phyloP scores from a whole-genome alignment of 2,113 vertebrate genomes.

The Sturnira hondurensis region DNA sequence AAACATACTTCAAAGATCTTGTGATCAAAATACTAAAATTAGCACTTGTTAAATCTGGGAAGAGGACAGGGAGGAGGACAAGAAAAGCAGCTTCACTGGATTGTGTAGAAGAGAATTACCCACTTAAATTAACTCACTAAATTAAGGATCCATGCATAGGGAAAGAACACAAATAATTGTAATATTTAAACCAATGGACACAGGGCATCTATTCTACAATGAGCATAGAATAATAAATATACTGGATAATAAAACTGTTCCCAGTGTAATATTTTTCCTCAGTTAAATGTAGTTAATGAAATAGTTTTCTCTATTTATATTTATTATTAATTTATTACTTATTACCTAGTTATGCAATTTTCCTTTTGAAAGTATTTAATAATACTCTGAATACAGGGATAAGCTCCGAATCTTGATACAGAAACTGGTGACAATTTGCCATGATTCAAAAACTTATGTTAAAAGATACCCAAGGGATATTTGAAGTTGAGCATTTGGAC shows the following conservation, averaged over 20 bases:
- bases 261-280: neutral
- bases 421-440: neutral
- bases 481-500: neutral
- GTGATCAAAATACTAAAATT: conserved; percentile 47
- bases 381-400: neutral
- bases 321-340: neutral
- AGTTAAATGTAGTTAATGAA: neutral
- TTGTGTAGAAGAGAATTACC: neutral
- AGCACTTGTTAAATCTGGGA: neutral
- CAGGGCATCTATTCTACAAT: neutral
- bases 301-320: neutral
- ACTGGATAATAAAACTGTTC: neutral
- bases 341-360: neutral
- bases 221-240: neutral
- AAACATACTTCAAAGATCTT: conserved; percentile 49
- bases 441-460: neutral
- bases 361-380: conserved; percentile 23
- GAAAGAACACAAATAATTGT: neutral
- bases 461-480: neutral
- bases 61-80: neutral
- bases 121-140: conserved; percentile 8
- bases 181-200: neutral
- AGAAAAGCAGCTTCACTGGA: neutral
- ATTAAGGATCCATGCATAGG: neutral
- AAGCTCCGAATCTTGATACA: neutral